Percentiles rank a stretch among this genome's conserved stretches.
These are phyloP conservation scores for Anseranas semipalmata DNA, from an alignment of 2,113 vertebrate genomes.

Conservation along the genomic window DNA sequence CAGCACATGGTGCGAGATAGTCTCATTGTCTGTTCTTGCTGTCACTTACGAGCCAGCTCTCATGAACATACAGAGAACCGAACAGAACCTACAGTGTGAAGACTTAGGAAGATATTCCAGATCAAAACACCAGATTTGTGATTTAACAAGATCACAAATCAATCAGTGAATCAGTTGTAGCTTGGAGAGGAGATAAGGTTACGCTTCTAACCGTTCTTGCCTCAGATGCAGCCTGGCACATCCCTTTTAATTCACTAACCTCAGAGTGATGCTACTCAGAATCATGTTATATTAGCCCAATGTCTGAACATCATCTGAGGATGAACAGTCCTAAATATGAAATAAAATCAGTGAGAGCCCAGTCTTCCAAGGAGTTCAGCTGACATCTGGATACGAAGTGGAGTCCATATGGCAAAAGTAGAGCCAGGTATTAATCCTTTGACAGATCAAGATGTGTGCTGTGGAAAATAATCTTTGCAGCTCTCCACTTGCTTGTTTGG, in stretches of 20 bases:
- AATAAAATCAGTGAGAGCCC: neutral
- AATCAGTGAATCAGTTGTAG: neutral
- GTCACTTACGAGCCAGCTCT: neutral
- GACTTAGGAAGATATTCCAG: neutral
- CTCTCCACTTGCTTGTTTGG: neutral
- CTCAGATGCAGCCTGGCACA: neutral
- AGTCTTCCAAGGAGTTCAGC: neutral
- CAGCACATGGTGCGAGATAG: neutral
- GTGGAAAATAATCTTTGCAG: neutral
- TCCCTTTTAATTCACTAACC: neutral
- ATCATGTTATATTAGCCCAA: neutral
- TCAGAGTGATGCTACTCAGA: neutral
- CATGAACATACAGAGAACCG: neutral
- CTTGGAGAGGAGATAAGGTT: neutral
- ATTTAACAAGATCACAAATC: neutral
- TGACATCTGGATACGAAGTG: neutral
- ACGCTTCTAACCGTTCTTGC: accelerated
- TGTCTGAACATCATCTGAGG: neutral
- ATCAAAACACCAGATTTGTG: neutral
- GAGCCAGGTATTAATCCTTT: neutral
- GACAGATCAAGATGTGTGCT: neutral
- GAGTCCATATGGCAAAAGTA: neutral
- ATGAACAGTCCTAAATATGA: neutral
- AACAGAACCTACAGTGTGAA: neutral
- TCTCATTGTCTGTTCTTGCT: neutral